phyloP scores from a whole-genome alignment of 1,140 invertebrate genomes.

The Drosophila seguyi region DNA sequence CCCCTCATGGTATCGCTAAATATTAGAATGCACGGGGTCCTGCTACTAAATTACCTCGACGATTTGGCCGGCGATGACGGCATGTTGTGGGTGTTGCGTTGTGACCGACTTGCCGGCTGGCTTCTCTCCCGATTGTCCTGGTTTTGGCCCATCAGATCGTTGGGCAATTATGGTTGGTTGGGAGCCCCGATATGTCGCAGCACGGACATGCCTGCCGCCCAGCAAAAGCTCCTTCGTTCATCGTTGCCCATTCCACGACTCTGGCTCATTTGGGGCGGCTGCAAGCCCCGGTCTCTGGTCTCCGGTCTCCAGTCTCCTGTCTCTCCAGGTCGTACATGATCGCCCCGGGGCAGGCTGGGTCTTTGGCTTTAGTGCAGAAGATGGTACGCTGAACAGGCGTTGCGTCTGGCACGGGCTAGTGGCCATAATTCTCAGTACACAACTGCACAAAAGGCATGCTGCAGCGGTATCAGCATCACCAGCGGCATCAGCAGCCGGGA shows the following conservation, averaged over 20 bases:
- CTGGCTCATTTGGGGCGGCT: constrained; percentile 73
- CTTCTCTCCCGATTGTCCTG: constrained; percentile 54
- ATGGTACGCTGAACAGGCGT: constrained; percentile 61
- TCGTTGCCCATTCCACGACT: constrained; percentile 18
- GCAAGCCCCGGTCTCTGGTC: constrained; percentile 59
- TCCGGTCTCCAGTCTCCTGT: constrained; percentile 7
- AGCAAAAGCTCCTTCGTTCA: constrained; percentile 30
- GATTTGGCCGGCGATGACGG: constrained; percentile 64
- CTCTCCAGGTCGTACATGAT: constrained; percentile 78
- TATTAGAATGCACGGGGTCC: constrained; percentile 68
- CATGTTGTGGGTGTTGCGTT: constrained; percentile 80
- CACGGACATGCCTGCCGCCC: constrained; percentile 47
- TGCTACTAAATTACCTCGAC: constrained; percentile 68
- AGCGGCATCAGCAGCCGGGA: constrained; percentile 38
- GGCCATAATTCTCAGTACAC: constrained; percentile 73
- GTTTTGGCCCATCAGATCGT: constrained; percentile 37
- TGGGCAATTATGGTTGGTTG: constrained; percentile 70
- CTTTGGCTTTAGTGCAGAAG: constrained; percentile 51
- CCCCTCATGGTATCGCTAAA: constrained; percentile 22
- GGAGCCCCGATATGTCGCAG: constrained; percentile 67
- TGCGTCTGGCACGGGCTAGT: constrained; percentile 76
- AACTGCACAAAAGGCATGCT: constrained; percentile 48
- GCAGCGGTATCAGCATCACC: constrained; percentile 39
- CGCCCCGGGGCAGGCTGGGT: constrained; percentile 64
- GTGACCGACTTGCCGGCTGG: constrained; percentile 55